phyloP scores from a whole-genome alignment of 2,113 vertebrate species.

The Anolis carolinensis region DNA sequence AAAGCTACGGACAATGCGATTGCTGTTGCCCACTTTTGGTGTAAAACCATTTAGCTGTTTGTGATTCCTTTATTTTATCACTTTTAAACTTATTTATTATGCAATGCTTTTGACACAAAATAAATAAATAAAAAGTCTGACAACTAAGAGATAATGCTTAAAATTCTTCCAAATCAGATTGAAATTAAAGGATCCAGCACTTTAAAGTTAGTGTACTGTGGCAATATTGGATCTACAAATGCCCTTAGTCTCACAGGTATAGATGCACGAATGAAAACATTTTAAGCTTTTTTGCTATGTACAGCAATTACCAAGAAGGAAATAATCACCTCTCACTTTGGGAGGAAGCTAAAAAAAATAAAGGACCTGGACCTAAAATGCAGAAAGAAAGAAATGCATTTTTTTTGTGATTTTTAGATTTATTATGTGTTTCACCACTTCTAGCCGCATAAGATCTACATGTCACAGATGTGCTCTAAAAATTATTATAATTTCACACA shows the following conservation, averaged over 20 bases:
- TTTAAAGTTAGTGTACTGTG: slow-evolving; percentile 62
- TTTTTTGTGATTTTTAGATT: slow-evolving; percentile 25
- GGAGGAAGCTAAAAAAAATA: slow-evolving; percentile 62
- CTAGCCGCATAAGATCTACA: slow-evolving; percentile 37
- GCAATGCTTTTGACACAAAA: no score
- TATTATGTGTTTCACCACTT: slow-evolving; percentile 46
- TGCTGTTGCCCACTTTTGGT: no score
- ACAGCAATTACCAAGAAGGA: slow-evolving; percentile 61
- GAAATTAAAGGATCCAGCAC: slow-evolving; percentile 40
- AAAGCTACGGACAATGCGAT: no score
- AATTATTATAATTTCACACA: slow-evolving; percentile 65
- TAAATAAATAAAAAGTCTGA: no score
- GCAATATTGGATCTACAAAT: slow-evolving; percentile 65
- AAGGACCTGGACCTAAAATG: slow-evolving; percentile 41
- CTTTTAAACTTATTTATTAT: no score
- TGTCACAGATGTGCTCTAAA: slow-evolving; percentile 54
- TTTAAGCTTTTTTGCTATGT: slow-evolving; percentile 54
- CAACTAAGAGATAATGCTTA: neutral
- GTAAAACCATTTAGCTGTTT: no score
- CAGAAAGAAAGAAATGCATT: slow-evolving; percentile 38
- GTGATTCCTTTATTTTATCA: no score
- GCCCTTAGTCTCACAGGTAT: slow-evolving; percentile 51
- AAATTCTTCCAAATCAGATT: slow-evolving; percentile 40
- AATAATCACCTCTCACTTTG: slow-evolving; percentile 61
- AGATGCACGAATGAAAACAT: slow-evolving; percentile 63